These are phyloP conservation scores for Sebastolobus altivelis DNA, from an alignment of 2,797 vertebrate genomes.

Conservation along the genomic window DNA sequence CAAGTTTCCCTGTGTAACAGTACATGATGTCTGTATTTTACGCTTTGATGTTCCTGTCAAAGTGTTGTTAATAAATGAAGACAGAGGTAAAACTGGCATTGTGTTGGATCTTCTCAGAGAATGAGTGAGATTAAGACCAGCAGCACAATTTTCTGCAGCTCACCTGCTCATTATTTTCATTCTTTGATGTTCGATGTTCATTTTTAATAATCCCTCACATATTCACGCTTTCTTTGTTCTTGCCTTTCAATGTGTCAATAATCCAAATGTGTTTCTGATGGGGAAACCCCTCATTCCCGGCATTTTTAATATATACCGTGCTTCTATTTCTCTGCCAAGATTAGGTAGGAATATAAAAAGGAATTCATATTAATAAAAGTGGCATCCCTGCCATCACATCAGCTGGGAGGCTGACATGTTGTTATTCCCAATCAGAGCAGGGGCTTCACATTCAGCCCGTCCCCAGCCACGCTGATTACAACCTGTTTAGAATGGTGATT, in stretches of 20 bases:
- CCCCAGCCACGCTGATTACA: conserved; percentile 62
- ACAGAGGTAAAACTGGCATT: background rate
- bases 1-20: background rate
- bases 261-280: background rate
- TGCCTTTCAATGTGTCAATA: background rate
- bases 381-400: conserved; percentile 31
- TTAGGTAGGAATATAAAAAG: background rate
- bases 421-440: conserved; percentile 70
- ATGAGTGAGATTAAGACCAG: conserved; percentile 17
- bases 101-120: conserved; percentile 19
- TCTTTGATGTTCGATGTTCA: conserved; percentile 14
- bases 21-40: background rate
- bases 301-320: background rate
- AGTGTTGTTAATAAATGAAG: conserved; percentile 34
- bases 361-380: conserved; percentile 19
- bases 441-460: conserved; percentile 45
- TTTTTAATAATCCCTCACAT: background rate
- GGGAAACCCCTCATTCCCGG: background rate
- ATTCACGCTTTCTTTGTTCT: background rate
- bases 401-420: conserved; percentile 38
- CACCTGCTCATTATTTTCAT: conserved; percentile 23
- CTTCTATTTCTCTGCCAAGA: background rate
- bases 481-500: conserved; percentile 66
- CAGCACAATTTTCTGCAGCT: background rate
- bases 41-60: conserved; percentile 37